phyloP scores from a whole-genome alignment of 2,797 vertebrate genomes.

The Alca torda region DNA sequence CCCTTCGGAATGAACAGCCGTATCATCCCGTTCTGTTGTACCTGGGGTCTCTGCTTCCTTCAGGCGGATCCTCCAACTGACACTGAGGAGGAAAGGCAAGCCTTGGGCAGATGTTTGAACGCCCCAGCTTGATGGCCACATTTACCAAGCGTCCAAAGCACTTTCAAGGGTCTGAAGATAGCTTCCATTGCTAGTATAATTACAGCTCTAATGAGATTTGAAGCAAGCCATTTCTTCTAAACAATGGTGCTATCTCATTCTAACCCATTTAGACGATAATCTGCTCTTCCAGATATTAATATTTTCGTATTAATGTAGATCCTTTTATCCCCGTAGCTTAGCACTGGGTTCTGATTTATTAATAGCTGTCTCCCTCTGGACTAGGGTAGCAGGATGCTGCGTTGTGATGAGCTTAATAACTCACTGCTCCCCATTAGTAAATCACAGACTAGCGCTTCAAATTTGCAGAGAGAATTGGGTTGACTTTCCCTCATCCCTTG shows the following conservation, averaged over 20 bases:
- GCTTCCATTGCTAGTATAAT: not conserved
- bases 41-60: not conserved
- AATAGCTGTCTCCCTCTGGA: slow-evolving; percentile 41
- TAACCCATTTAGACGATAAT: slow-evolving; percentile 40
- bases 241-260: slow-evolving; percentile 24
- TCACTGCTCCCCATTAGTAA: slow-evolving; percentile 41
- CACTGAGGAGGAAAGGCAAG: not conserved
- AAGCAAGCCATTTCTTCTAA: slow-evolving; percentile 52
- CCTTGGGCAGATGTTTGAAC: not conserved
- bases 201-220: slow-evolving; percentile 43
- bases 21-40: not conserved
- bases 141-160: not conserved
- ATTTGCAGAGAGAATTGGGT: not conserved
- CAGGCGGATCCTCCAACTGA: not conserved
- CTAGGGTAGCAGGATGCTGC: not conserved
- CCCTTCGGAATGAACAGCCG: not conserved
- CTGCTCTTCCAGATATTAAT: slow-evolving; percentile 31
- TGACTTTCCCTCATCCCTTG: not conserved
- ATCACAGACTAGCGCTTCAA: not conserved
- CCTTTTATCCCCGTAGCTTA: slow-evolving; percentile 42
- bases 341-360: slow-evolving; percentile 47
- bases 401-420: slow-evolving; percentile 17
- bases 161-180: not conserved
- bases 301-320: slow-evolving; percentile 46
- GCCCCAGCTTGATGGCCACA: not conserved